phyloP scores from a whole-genome alignment of 2,797 vertebrate species.

The Vipera ursinii region DNA sequence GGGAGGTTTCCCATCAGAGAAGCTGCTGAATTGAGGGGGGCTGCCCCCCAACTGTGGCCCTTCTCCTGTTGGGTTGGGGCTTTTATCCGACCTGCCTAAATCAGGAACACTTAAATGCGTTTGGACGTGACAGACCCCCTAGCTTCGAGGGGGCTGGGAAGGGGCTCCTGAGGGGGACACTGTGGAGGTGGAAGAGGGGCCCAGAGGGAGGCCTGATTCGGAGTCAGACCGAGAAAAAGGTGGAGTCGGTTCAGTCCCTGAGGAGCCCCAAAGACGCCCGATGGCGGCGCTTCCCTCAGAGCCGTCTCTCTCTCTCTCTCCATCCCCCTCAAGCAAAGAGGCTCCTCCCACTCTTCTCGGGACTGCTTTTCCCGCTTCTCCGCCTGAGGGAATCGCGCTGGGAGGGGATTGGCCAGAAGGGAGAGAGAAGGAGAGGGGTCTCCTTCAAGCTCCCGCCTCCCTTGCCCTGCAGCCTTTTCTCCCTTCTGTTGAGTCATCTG shows the following conservation, averaged over 20 bases:
- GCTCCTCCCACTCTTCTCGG: background rate
- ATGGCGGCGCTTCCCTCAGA: background rate
- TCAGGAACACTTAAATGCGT: background rate
- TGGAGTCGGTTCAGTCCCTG: background rate
- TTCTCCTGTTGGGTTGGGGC: background rate
- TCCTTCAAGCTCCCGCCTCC: background rate
- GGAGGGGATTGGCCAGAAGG: background rate
- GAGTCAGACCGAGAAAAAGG: background rate
- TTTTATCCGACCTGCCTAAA: background rate
- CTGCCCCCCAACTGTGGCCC: background rate
- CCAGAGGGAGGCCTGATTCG: background rate
- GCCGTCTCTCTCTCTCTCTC: background rate
- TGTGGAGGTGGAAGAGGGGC: background rate
- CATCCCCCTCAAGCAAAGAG: background rate
- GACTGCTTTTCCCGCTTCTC: background rate
- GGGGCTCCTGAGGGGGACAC: background rate
- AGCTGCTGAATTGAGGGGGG: background rate
- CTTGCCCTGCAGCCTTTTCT: background rate
- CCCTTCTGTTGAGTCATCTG: background rate
- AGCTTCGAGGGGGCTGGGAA: no score
- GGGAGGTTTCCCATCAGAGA: no score
- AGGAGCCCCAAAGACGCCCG: background rate
- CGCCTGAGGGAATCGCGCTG: background rate
- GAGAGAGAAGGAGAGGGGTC: background rate
- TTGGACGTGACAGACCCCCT: no score